phyloP scores from a whole-genome alignment of 2,888 invertebrate genomes.

The Cryptops parisi region DNA sequence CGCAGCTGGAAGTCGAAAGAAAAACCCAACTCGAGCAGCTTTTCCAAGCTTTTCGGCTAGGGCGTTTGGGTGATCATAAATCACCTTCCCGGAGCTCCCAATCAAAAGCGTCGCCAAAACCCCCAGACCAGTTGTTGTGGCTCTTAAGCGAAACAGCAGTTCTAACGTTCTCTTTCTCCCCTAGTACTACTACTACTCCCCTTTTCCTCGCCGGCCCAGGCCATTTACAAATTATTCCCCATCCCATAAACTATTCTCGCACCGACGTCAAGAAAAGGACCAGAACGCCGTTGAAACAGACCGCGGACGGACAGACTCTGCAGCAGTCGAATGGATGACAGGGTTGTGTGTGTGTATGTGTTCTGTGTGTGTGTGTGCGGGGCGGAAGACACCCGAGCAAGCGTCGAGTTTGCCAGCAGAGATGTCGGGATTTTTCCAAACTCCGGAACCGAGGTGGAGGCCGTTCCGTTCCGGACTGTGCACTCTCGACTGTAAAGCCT shows the following conservation, averaged over 20 bases:
- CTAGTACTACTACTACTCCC: too few species aligned
- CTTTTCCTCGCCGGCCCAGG: slow-evolving; percentile 3
- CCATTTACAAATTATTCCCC: slow-evolving; percentile 14
- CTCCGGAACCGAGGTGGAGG: not conserved
- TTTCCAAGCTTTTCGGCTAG: too few species aligned
- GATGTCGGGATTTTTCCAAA: too few species aligned
- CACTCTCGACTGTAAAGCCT: too few species aligned
- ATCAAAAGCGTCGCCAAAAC: slow-evolving; percentile 8
- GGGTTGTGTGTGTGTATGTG: not conserved
- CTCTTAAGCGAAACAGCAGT: not conserved
- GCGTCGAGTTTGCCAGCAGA: too few species aligned
- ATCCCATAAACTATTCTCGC: slow-evolving; percentile 4
- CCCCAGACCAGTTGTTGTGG: slow-evolving; percentile 11
- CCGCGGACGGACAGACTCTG: too few species aligned
- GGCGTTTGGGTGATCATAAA: slow-evolving; percentile 8
- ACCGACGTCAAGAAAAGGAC: not conserved
- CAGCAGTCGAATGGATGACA: not conserved
- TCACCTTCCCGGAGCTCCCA: slow-evolving; percentile 9
- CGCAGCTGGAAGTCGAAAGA: not conserved
- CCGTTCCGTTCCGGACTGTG: not conserved
- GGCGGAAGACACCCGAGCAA: not conserved
- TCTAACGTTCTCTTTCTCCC: too few species aligned
- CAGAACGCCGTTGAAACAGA: too few species aligned
- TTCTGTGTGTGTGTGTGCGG: too few species aligned
- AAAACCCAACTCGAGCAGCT: too few species aligned